Percentiles rank a stretch among this genome's conserved stretches.
These are phyloP conservation scores for Sakesphorus luctuosus DNA, from an alignment of 2,113 vertebrate genomes.

Conservation along the genomic window DNA sequence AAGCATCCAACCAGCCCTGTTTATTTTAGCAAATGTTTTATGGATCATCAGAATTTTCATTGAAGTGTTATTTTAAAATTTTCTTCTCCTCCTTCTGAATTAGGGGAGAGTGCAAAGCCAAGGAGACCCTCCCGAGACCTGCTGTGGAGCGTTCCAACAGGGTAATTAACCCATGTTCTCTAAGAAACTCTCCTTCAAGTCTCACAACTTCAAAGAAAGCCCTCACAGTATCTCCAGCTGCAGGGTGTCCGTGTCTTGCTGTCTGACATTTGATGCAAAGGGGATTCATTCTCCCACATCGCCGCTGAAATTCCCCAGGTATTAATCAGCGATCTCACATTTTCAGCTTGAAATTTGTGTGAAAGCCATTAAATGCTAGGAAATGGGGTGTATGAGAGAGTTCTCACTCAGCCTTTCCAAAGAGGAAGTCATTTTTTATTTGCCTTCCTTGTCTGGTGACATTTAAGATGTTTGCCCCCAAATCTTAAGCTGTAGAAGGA, in stretches of 20 bases:
- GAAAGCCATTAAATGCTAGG: background rate
- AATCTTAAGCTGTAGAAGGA: conserved; percentile 4
- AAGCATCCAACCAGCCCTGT: background rate
- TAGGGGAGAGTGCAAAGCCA: background rate
- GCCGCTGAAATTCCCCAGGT: conserved; percentile 46
- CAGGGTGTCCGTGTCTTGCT: conserved; percentile 18
- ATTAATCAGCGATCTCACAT: conserved; percentile 27
- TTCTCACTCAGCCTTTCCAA: background rate
- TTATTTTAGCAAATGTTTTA: conserved; percentile 5
- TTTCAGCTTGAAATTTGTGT: conserved; percentile 41
- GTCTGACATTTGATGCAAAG: conserved; percentile 50
- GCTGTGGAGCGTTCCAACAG: background rate
- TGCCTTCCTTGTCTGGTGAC: background rate
- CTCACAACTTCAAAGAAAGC: conserved; percentile 56
- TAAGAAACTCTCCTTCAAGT: conserved; percentile 31
- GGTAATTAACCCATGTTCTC: conserved; percentile 30
- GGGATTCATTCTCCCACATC: conserved; percentile 56
- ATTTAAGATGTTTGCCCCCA: conserved; percentile 14
- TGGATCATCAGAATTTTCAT: background rate
- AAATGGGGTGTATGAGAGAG: background rate
- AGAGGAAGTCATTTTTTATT: conserved; percentile 29
- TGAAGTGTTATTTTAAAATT: background rate
- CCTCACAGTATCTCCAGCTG: conserved; percentile 16
- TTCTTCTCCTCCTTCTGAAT: background rate
- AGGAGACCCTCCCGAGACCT: background rate